Evolutionary conservation across 2,113 vertebrate species (phyloP).

Genomic region (Oryzias celebensis): DNA sequence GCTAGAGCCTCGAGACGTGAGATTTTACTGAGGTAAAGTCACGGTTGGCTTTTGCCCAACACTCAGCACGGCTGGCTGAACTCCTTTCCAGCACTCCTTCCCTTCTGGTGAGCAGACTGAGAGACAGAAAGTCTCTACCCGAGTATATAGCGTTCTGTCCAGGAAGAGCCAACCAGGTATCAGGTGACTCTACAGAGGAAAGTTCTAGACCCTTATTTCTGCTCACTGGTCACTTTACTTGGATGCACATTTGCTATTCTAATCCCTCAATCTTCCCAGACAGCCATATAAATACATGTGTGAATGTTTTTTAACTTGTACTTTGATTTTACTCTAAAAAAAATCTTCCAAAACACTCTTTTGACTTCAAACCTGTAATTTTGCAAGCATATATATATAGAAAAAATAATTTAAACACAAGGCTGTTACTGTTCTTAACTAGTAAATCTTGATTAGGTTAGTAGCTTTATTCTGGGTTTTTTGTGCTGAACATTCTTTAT

Average conservation of each 20-base stretch:
- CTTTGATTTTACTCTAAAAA: no score
- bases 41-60: conserved; percentile 23
- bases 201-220: conserved; percentile 65
- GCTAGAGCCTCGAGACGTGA: conserved; percentile 57
- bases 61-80: conserved; percentile 33
- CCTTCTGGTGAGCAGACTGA: conserved; percentile 53
- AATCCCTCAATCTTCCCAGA: background rate
- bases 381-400: no score
- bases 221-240: conserved; percentile 21
- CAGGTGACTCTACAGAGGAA: conserved; percentile 75
- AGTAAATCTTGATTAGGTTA: no score
- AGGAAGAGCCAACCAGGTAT: conserved; percentile 61
- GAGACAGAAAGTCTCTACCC: conserved; percentile 47
- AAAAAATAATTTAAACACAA: no score
- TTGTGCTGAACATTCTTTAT: background rate
- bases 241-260: conserved; percentile 20
- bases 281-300: background rate
- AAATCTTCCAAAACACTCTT: no score
- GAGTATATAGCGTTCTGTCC: conserved; percentile 60
- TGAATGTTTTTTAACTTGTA: no score
- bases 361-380: no score
- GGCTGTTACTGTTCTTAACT: no score
- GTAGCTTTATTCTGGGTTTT: no score
- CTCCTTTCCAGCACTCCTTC: conserved; percentile 48
- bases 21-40: conserved; percentile 49